A percentile compares a stretch with the other conserved stretches of the same genome.
These are phyloP conservation scores for Opisthocomus hoazin DNA, from an alignment of 2,113 vertebrate species.

Conservation along the genomic window DNA sequence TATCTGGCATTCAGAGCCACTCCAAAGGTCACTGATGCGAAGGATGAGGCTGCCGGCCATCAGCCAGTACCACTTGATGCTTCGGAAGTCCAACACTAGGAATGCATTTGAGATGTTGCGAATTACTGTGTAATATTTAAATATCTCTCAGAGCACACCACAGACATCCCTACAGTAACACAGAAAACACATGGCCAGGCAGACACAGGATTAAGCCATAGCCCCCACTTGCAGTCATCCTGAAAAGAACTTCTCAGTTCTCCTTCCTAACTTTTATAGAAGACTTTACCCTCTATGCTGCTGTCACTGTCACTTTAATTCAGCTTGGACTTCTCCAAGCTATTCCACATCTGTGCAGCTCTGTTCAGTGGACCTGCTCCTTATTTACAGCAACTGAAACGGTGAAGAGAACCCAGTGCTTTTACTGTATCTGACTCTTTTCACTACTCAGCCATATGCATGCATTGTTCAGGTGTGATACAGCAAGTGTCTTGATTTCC, in stretches of 20 bases:
- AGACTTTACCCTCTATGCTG: background rate
- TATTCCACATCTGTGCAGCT: background rate
- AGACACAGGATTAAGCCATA: background rate
- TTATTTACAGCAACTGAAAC: background rate
- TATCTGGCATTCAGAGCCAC: background rate
- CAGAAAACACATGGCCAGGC: background rate
- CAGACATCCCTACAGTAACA: background rate
- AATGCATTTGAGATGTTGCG: background rate
- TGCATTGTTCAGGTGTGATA: background rate
- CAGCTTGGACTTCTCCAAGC: background rate
- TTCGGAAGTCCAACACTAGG: background rate
- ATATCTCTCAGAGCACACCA: background rate
- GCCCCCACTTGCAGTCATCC: background rate
- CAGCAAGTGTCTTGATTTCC: background rate
- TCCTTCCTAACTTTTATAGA: background rate
- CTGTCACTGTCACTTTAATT: background rate
- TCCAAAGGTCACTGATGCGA: background rate
- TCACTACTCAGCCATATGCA: background rate
- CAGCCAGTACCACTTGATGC: background rate
- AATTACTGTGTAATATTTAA: background rate
- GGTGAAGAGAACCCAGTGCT: background rate
- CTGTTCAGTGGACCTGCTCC: background rate
- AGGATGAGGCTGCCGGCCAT: background rate
- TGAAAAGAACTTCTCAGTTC: background rate
- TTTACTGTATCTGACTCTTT: background rate